Conservation (phyloP, 1,140 invertebrate species). For the Mizuhopecten yessoensis region DNA sequence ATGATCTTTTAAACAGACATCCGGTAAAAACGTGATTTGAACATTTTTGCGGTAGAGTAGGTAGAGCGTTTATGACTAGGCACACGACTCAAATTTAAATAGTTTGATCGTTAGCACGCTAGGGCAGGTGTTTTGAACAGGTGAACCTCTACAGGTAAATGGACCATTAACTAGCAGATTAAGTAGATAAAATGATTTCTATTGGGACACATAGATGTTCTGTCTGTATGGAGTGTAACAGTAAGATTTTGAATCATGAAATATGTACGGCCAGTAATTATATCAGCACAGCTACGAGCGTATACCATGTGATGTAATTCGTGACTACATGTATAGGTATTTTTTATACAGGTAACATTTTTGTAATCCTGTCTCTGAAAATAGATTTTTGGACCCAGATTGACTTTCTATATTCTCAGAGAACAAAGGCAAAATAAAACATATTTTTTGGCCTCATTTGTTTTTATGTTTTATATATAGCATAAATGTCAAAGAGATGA, state of each 20-base stretch:
- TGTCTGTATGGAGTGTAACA: not conserved
- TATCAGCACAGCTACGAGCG: not conserved
- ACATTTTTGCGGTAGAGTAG: constrained; percentile 30
- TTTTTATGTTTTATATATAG: too few relatives aligned
- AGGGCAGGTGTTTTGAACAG: constrained; percentile 36
- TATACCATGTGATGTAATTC: not conserved
- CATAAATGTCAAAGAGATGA: too few relatives aligned
- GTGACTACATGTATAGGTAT: constrained; percentile 33
- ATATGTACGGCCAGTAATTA: not conserved
- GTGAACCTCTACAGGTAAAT: constrained; percentile 6
- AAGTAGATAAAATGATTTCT: not conserved
- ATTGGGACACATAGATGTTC: not conserved
- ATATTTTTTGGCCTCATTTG: too few relatives aligned
- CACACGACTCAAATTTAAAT: constrained; percentile 34
- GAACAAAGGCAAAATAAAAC: too few relatives aligned
- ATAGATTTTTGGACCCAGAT: too few relatives aligned
- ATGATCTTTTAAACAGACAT: not conserved
- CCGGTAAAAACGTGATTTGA: not conserved
- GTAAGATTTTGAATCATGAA: too few relatives aligned
- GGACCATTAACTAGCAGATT: constrained; percentile 3
- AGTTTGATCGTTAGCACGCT: constrained; percentile 33
- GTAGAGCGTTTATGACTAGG: constrained; percentile 31
- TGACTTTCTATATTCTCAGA: too few relatives aligned
- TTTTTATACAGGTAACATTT: not conserved
- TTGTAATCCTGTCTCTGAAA: too few relatives aligned